phyloP scores from a whole-genome alignment of 2,113 vertebrate species.

The Salvator merianae region DNA sequence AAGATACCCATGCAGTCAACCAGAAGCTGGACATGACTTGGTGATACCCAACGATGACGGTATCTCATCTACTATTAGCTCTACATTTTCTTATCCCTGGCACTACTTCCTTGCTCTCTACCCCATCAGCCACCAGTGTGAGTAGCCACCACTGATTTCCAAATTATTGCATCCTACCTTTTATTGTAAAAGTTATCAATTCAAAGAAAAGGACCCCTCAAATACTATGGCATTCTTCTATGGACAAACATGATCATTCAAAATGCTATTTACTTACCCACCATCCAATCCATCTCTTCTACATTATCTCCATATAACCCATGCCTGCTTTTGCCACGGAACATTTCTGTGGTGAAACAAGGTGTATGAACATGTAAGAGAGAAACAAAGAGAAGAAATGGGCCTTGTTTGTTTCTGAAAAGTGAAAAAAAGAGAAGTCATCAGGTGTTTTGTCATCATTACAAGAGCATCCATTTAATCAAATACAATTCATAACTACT shows the following conservation, averaged over 20 bases:
- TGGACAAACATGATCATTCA: neutral
- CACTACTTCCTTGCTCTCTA: too few relatives aligned
- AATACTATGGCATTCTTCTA: too few relatives aligned
- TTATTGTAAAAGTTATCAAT: too few relatives aligned
- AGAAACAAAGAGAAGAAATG: slow-evolving; percentile 87
- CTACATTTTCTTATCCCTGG: too few relatives aligned
- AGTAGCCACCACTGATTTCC: too few relatives aligned
- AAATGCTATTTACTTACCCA: slow-evolving; percentile 80
- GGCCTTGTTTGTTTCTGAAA: slow-evolving; percentile 77
- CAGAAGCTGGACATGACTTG: too few relatives aligned
- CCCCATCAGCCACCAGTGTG: too few relatives aligned
- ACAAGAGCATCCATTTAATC: neutral
- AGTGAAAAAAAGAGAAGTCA: slow-evolving; percentile 60
- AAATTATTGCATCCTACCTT: too few relatives aligned
- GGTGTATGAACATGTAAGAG: slow-evolving; percentile 84
- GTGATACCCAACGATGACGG: too few relatives aligned
- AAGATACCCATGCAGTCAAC: too few relatives aligned
- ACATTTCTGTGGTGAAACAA: slow-evolving; percentile 74
- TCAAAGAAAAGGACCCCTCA: too few relatives aligned
- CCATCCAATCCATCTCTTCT: slow-evolving; percentile 88
- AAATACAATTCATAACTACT: neutral
- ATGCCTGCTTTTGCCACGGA: slow-evolving; percentile 83
- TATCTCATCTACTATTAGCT: too few relatives aligned
- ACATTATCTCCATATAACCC: slow-evolving; percentile 88
- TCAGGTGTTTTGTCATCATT: neutral